Base-by-base conservation (phyloP, 1,140 invertebrate genomes). In the Diorhabda carinulata region DNA sequence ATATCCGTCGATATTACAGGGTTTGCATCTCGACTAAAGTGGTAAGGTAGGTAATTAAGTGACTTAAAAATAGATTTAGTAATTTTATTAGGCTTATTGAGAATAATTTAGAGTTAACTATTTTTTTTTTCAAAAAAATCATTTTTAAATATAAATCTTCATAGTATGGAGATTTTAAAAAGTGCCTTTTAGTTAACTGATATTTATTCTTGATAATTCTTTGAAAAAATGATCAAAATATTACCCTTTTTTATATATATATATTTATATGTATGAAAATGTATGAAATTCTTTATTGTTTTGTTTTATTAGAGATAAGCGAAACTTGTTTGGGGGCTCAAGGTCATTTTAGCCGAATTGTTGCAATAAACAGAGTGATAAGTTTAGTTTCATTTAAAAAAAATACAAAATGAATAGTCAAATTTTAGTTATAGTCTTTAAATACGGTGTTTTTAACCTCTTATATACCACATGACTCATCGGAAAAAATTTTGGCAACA, bases 31-130 rank as follows among this genome's bases (percentile, higher is more conserved):
- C 25, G 47, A 47, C 58, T 58, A 63, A 60, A 57, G 40, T n/a
- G 60, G 10, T 70, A 71, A 71, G 70, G 70, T 71, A 71, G 70
- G 70, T 71, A 71, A 56, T 41, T 66, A 65, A 66, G 68, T 70
- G 64, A 70, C 68, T 70, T 70, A 70, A 70, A 65, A 5, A n/a
- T 68, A 69, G 61, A 58, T 70, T 57, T 65, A 65, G 64, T 63
- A 10, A 63, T 63, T 44, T 44, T 41, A 41, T 40, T 61, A 43
- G 10, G 42, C 25, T 61, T 61, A 6, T n/a, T n/a, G 6, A n/a
- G 47, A 52, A 52, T 52, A 52, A 52, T n/a, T 52, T 8, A 52
- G 25, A 25, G 25, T 25, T 25, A 25, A 25, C 25, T 25, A 25
- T 25, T 25, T 25, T 25, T 25, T 25, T 25, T 25, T 52, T 52